Evolutionary conservation across 2,797 vertebrate species (phyloP).

Genomic region (Catostomus latipinnis): DNA sequence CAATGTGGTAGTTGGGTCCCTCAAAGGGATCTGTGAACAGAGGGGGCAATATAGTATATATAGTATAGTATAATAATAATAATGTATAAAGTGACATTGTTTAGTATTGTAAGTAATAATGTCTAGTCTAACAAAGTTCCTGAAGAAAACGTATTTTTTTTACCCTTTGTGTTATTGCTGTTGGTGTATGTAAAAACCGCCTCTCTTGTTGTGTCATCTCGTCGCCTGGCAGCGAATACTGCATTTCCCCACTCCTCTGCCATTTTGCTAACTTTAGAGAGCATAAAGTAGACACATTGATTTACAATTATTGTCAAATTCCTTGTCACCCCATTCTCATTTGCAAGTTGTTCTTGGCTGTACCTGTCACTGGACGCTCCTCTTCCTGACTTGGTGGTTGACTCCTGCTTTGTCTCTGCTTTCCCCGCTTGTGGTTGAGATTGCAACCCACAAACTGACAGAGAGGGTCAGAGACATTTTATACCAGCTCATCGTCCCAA

Average conservation of each 20-base stretch:
- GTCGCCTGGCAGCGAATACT: conserved; percentile 9
- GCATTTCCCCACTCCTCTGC: conserved; percentile 15
- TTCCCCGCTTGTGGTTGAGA: background rate
- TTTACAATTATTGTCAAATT: background rate
- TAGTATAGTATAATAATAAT: too few species aligned
- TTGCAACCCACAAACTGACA: background rate
- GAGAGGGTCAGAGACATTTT: background rate
- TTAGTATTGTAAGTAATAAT: too few species aligned
- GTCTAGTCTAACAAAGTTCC: too few species aligned
- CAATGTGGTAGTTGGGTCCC: conserved; percentile 87
- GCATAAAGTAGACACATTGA: background rate
- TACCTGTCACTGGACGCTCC: background rate
- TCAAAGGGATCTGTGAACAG: conserved; percentile 74
- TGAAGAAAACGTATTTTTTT: too few species aligned
- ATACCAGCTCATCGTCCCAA: conserved; percentile 24
- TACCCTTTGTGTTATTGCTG: conserved; percentile 42
- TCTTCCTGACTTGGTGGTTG: conserved; percentile 11
- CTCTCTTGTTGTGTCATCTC: conserved; percentile 23
- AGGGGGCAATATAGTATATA: too few species aligned
- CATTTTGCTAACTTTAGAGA: conserved; percentile 6
- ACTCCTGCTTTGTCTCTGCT: background rate
- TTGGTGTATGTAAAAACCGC: conserved; percentile 12
- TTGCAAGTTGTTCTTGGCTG: background rate
- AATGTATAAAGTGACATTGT: too few species aligned
- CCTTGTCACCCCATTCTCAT: background rate